phyloP scores from a whole-genome alignment of 2,797 vertebrate species.

The Octomys mimax region DNA sequence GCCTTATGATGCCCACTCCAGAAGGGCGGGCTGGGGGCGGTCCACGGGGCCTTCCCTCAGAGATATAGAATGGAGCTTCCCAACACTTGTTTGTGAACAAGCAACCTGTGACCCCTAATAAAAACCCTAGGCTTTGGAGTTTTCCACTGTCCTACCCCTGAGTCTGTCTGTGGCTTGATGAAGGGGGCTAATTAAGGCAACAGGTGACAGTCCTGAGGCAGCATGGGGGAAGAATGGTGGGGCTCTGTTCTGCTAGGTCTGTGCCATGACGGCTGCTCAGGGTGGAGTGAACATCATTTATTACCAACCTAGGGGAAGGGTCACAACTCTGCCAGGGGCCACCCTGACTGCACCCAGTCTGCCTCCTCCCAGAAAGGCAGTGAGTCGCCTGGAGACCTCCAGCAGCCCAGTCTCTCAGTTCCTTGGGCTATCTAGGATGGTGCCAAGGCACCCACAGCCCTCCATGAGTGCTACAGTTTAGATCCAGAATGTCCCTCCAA shows the following conservation, averaged over 20 bases:
- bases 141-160: slow-evolving; percentile 41
- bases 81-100: slow-evolving; percentile 46
- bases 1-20: slow-evolving; percentile 63
- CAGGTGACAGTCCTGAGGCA: not conserved
- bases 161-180: not conserved
- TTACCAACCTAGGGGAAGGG: not conserved
- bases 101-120: slow-evolving; percentile 65
- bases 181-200: not conserved
- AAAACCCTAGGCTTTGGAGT: slow-evolving; percentile 63
- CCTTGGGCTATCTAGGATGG: not conserved
- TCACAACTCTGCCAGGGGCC: not conserved
- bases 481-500: not conserved
- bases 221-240: too few species aligned
- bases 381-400: not conserved
- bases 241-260: not conserved
- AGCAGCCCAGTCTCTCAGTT: not conserved
- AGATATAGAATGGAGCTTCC: slow-evolving; percentile 54
- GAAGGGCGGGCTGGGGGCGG: not conserved
- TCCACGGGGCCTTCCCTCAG: not conserved
- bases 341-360: not conserved
- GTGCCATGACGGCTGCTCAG: not conserved
- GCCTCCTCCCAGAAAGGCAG: not conserved
- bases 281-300: not conserved
- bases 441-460: not conserved
- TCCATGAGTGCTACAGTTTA: not conserved